Evolutionary conservation across 2,888 invertebrate genomes (phyloP), one percentile per base, ranked within the genome.

Genomic region (Athalia rosae): DNA sequence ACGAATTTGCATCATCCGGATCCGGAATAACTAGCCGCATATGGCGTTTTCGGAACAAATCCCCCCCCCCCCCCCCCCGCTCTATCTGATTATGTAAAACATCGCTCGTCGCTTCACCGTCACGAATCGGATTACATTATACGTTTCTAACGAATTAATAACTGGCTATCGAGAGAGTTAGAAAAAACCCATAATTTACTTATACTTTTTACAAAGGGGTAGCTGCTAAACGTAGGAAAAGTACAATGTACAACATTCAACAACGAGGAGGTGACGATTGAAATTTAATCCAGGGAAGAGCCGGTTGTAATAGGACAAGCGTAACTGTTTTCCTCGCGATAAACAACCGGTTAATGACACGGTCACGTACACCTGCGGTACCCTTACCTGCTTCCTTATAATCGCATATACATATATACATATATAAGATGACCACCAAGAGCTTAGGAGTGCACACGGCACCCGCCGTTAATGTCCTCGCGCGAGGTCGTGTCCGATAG

Each of bases 341-440:
- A 58, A 71, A 71, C 71, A 56, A 58, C 71, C 71, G 71, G 71
- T 71, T 71, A 71, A 71, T 43, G 71, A 56, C 71, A 58, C 56
- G 56, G 13, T 71, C 71, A 71, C 58, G 71, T 71, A 71, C 71
- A 71, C 71, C 45, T 71, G 71, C 58, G 71, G 41, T 28, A 28
- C 28, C 28, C 28, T 28, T 28, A 28, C 28, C 28, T 28, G 28
- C 28, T 28, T 71, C 58, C 58, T 56, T 56, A n/a, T n/a, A 71
- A 71, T 71, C 58, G 71, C n/a, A n/a, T n/a, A n/a, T n/a, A n/a
- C n/a, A n/a, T n/a, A n/a, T n/a, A n/a, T n/a, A n/a, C n/a, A n/a
- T n/a, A n/a, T 41, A 9, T 13, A 8, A 71, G 71, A 45, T 71
- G 71, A 71, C 71, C 56, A 71, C 50, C 71, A 43, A 13, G 56